Evolutionary conservation across 2,888 invertebrate species (phyloP), one percentile per base, ranked within the genome.

Genomic region (Icerya purchasi): DNA sequence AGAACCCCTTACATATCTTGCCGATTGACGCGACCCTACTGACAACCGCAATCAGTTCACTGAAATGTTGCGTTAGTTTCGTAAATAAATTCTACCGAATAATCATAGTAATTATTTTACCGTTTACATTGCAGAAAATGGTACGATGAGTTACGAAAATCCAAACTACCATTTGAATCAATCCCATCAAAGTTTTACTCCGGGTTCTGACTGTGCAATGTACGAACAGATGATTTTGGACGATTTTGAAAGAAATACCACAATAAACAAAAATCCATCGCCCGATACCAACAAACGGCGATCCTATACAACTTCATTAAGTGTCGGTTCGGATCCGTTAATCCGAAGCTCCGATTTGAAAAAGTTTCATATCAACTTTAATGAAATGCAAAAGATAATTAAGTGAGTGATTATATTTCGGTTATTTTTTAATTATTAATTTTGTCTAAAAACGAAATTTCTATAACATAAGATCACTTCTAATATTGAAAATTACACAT

Each of bases 81-180:
- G n/a, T n/a, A n/a, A n/a, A n/a, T n/a, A n/a, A n/a, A n/a, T n/a
- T n/a, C n/a, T n/a, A n/a, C n/a, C n/a, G n/a, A n/a, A n/a, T n/a
- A n/a, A n/a, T n/a, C n/a, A n/a, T n/a, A n/a, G n/a, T n/a, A n/a
- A n/a, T n/a, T n/a, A n/a, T n/a, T n/a, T n/a, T n/a, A n/a, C n/a
- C n/a, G n/a, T n/a, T n/a, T n/a, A n/a, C n/a, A 71, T 72, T 70
- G 53, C 80, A 89, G 89, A 89, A 77, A 87, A 87, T 78, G 89
- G 89, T 72, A 81, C 87, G 65, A 77, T 88, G 70, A 89, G 89
- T 68, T 90, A 89, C 75, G 86, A 89, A 76, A 90, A 90, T 72
- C 89, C 90, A 23, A 90, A 90, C 75, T 90, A 90, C 73, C 86
- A 86, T 69, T 73, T 86, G 76, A 83, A 83, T 70, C 83, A 85